phyloP scores from a whole-genome alignment of 1,140 invertebrate genomes.

The Acromyrmex charruanus region DNA sequence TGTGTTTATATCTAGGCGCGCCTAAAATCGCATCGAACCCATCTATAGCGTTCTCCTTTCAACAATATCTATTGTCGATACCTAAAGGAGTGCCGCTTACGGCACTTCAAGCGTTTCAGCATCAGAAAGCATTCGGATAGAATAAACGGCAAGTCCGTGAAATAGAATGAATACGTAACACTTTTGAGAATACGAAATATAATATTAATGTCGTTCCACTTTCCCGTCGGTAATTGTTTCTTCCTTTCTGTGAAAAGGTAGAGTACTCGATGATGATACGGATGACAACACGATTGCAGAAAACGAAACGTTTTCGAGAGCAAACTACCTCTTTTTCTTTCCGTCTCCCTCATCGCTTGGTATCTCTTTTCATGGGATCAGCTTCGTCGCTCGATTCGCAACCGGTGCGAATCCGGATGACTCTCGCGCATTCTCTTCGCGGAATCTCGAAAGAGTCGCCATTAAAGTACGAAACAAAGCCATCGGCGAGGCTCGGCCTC shows the following conservation, averaged over 20 bases:
- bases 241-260: constrained; percentile 20
- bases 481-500: constrained; percentile 65
- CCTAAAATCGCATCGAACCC: neutral
- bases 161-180: neutral
- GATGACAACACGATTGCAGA: neutral
- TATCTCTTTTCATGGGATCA: neutral
- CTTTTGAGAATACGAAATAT: constrained; percentile 23
- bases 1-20: neutral
- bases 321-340: neutral
- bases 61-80: constrained; percentile 8
- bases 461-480: constrained; percentile 52
- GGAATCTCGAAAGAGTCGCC: constrained; percentile 23
- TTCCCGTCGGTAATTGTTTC: neutral
- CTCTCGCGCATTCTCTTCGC: neutral
- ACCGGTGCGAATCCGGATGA: neutral
- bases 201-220: constrained; percentile 37
- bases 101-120: neutral
- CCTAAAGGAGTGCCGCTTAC: constrained; percentile 20
- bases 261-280: constrained; percentile 15
- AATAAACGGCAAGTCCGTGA: neutral
- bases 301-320: neutral
- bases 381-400: neutral
- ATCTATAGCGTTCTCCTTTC: neutral
- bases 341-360: neutral
- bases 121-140: neutral